Base-by-base conservation (phyloP, 2,113 vertebrate genomes). In the Bagarius yarrelli region DNA sequence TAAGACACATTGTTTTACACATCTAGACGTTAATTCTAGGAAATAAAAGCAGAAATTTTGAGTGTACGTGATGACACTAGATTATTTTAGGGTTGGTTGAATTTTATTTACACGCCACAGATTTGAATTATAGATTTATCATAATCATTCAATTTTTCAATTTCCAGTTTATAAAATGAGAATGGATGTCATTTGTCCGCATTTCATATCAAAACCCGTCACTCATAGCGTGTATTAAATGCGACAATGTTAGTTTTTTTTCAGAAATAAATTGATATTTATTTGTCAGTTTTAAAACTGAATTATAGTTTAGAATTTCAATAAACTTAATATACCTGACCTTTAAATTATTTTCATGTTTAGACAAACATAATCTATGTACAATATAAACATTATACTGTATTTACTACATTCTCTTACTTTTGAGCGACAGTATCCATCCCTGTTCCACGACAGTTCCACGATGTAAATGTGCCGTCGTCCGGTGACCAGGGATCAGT, bases 31-130 rank as follows among this genome's bases (percentile, higher is more conserved):
- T 4, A 40, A 40, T 40, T 40, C 36, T 40, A 40, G 36, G 3
- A 40, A 3, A 3, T 40, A 40, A 40, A 40, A 40, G 8, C 3
- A 40, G 8, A 40, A 40, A 88, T 89, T 19, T 87, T 86, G 90
- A 90, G 90, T 88, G 88, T 15, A 32, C 56, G n/a, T 86, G 88
- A 88, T 88, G 87, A 89, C 63, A 79, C 81, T 78, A 81, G 86
- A 87, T 67, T 61, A 44, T 67, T 14, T 86, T 59, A 57, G 12
- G 32, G 32, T 75, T 23, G 21, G 64, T 44, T 13, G 8, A 15
- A 16, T 5, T 30, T 32, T 27, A 11, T n/a, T 55, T 78, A 52
- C 8, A 71, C 13, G 27, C 50, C n/a, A 14, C 36, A 36, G 27
- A 30, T 66, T 32, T 34, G 5, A 34, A 55, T 52, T 12, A 34